Conservation (phyloP, 2,113 vertebrate species). For the Anoplopoma fimbria region DNA sequence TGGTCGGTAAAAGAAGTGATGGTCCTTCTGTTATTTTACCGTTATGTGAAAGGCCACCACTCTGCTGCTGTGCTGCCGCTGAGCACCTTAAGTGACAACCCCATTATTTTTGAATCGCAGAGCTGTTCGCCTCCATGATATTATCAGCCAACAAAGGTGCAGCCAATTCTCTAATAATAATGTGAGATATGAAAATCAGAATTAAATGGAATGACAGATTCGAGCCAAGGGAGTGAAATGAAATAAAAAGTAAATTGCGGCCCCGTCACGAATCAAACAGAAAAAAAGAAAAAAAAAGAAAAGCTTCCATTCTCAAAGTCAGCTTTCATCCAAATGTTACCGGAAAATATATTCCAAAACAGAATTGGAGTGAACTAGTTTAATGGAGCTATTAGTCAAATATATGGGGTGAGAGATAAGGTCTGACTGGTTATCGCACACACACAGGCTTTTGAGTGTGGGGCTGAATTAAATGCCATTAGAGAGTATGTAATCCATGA, state of each 20-base stretch:
- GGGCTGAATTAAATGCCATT: slow-evolving; percentile 31
- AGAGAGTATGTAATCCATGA: slow-evolving; percentile 39
- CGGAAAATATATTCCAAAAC: slow-evolving; percentile 2
- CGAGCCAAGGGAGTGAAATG: not conserved
- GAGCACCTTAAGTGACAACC: slow-evolving; percentile 15
- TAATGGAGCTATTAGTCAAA: slow-evolving; percentile 35
- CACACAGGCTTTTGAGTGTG: slow-evolving; percentile 27
- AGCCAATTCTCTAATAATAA: not conserved
- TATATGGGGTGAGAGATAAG: slow-evolving; percentile 26
- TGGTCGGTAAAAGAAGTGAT: not conserved
- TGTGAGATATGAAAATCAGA: not conserved
- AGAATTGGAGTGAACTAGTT: slow-evolving; percentile 21
- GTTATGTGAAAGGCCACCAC: not conserved
- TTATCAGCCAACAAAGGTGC: slow-evolving; percentile 15
- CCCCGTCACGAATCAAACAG: not conserved
- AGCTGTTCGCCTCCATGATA: not conserved
- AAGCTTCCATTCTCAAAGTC: not conserved
- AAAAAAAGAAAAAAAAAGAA: not conserved
- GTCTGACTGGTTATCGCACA: slow-evolving; percentile 19
- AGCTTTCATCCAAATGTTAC: not conserved
- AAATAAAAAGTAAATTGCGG: slow-evolving; percentile 13
- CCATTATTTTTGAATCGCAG: not conserved
- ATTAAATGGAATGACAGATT: not conserved
- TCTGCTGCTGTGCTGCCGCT: not conserved
- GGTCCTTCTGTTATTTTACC: not conserved